A percentile compares a stretch with the other conserved stretches of the same genome.
Conservation (phyloP, 1,140 invertebrate genomes). For the Lasioglossum albipes region DNA sequence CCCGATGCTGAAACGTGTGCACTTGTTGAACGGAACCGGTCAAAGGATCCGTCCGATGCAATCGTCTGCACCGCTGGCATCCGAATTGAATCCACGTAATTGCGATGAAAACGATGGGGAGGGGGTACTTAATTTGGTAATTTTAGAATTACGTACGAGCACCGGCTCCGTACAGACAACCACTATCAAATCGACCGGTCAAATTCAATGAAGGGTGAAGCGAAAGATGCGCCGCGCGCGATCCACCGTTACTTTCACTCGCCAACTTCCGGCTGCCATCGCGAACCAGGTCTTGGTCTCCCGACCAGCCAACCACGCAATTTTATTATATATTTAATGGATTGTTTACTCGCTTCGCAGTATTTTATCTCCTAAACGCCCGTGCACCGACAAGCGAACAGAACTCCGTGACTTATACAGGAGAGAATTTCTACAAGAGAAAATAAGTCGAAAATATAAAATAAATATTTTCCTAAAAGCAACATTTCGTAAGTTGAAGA, state of each 20-base stretch:
- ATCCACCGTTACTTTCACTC: not conserved
- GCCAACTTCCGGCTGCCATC: not conserved
- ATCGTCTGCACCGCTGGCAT: conserved; percentile 25
- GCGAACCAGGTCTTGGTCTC: not conserved
- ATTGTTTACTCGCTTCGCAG: too few relatives aligned
- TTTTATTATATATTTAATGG: too few relatives aligned
- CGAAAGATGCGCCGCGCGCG: not conserved
- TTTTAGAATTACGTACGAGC: not conserved
- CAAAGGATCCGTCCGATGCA: conserved; percentile 42
- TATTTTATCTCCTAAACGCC: too few relatives aligned
- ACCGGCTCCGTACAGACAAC: not conserved
- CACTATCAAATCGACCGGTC: not conserved
- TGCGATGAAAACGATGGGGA: conserved; percentile 1
- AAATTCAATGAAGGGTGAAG: conserved; percentile 1
- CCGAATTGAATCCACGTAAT: conserved; percentile 33
- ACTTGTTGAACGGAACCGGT: conserved; percentile 55
- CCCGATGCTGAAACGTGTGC: conserved; percentile 31
- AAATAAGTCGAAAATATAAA: too few relatives aligned
- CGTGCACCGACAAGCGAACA: not conserved
- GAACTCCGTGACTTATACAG: not conserved
- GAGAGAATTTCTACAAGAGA: too few relatives aligned
- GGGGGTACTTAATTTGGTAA: not conserved
- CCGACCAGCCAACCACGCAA: too few relatives aligned
- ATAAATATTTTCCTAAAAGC: too few relatives aligned
- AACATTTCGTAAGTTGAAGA: too few relatives aligned